phyloP scores from a whole-genome alignment of 1,140 invertebrate species.

The Eumeta japonica region DNA sequence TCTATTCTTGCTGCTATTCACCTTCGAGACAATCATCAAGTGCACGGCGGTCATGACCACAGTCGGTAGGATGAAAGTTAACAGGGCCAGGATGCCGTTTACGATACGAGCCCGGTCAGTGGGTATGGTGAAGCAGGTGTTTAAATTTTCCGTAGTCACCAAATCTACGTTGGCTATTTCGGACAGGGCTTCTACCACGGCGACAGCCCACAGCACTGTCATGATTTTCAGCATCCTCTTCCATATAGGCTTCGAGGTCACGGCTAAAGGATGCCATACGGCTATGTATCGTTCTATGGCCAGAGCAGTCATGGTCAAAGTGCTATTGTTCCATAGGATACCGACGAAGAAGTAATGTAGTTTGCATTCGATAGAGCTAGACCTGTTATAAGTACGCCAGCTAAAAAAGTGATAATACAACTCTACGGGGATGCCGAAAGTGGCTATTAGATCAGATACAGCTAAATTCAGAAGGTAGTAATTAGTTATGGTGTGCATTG shows the following conservation, averaged over 20 bases:
- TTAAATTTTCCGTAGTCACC: constrained; percentile 16
- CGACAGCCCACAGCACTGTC: constrained; percentile 27
- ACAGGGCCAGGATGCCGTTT: constrained; percentile 24
- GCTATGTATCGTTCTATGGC: constrained; percentile 41
- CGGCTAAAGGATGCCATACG: constrained; percentile 30
- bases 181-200: constrained; percentile 28
- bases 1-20: constrained; percentile 23
- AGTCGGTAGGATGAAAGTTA: constrained; percentile 35
- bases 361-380: no score
- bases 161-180: constrained; percentile 28
- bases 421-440: neutral
- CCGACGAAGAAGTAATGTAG: constrained; percentile 29
- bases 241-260: constrained; percentile 23
- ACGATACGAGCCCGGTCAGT: constrained; percentile 23
- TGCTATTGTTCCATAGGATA: constrained; percentile 33
- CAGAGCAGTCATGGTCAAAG: constrained; percentile 35
- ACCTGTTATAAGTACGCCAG: no score
- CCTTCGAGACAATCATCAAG: constrained; percentile 34
- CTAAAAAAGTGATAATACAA: no score
- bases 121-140: constrained; percentile 29
- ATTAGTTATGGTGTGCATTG: constrained; percentile 4
- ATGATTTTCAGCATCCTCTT: constrained; percentile 31
- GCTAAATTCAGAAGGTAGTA: constrained; percentile 4
- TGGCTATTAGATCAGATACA: neutral
- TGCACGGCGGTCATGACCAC: constrained; percentile 37